These are phyloP conservation scores for Nomada lathburiana DNA, from an alignment of 2,888 invertebrate species.

Conservation along the genomic window DNA sequence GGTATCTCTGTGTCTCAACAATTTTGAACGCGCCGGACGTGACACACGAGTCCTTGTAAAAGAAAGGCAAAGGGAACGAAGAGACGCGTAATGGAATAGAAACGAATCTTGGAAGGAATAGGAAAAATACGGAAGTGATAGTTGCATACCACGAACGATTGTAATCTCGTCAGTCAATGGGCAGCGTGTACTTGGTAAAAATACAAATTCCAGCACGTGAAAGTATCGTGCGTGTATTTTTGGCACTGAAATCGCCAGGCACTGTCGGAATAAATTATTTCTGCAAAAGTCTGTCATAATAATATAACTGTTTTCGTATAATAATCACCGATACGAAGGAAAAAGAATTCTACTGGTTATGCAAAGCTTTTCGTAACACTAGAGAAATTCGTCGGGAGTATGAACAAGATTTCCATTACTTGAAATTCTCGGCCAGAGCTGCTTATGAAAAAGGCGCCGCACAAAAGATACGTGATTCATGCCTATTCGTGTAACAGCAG, in stretches of 20 bases:
- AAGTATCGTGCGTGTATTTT: conserved; percentile 23
- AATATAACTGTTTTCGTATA: not conserved
- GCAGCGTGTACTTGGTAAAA: not conserved
- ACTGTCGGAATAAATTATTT: not conserved
- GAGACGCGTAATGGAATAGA: conserved; percentile 67
- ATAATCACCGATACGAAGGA: too few species aligned
- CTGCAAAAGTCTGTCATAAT: not conserved
- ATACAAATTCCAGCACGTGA: conserved; percentile 33
- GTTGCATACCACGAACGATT: conserved; percentile 54
- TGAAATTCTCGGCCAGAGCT: conserved; percentile 27
- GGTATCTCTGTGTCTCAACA: too few species aligned
- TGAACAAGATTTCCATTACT: not conserved
- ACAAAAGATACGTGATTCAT: conserved; percentile 45
- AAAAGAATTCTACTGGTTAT: not conserved
- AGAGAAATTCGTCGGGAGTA: conserved; percentile 8
- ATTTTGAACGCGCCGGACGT: not conserved
- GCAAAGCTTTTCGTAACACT: conserved; percentile 3
- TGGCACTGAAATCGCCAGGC: not conserved
- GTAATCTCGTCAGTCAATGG: conserved; percentile 49
- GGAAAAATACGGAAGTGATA: conserved; percentile 73
- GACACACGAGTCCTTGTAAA: conserved; percentile 38
- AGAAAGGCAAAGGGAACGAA: conserved; percentile 58
- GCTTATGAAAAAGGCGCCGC: conserved; percentile 20
- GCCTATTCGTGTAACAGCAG: conserved; percentile 43
- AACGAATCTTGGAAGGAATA: conserved; percentile 75